Percentiles rank a stretch among this genome's conserved stretches.
Conservation (phyloP, 2,113 vertebrate genomes). For the Cathartes aura region DNA sequence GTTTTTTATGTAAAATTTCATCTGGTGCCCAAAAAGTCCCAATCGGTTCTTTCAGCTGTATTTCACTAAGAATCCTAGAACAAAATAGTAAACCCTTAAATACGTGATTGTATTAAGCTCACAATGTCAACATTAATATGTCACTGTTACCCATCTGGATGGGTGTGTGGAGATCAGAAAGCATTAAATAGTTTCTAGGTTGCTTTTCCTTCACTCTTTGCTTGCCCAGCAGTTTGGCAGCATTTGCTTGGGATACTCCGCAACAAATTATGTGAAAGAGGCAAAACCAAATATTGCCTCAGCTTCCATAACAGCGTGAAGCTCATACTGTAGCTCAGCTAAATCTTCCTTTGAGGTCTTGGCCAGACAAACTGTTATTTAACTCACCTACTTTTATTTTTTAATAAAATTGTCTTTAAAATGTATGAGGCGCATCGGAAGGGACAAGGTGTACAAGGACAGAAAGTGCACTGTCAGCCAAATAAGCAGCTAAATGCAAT, state of each 20-base stretch:
- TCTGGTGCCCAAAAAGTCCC: not conserved
- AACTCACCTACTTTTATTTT: constrained; percentile 40
- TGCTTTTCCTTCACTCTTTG: not conserved
- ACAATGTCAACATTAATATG: not conserved
- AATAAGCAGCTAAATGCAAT: constrained; percentile 42
- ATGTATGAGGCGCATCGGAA: not conserved
- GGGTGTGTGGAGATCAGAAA: not conserved
- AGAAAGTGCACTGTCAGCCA: constrained; percentile 38
- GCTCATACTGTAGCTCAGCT: not conserved
- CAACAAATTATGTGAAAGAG: constrained; percentile 12
- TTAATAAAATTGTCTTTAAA: constrained; percentile 68
- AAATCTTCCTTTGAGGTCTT: constrained; percentile 36
- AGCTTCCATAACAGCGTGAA: not conserved
- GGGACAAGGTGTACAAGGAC: constrained; percentile 23
- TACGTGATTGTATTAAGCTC: not conserved
- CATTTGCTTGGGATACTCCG: not conserved
- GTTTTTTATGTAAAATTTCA: not conserved
- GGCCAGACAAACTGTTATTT: constrained; percentile 1
- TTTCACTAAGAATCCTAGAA: not conserved
- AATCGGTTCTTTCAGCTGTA: not conserved
- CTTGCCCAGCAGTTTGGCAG: not conserved
- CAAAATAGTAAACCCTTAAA: not conserved
- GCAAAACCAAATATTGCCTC: constrained; percentile 13
- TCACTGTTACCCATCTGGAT: not conserved
- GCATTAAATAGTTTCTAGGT: not conserved